phyloP scores from a whole-genome alignment of 2,797 vertebrate genomes.

The Iguana delicatissima region DNA sequence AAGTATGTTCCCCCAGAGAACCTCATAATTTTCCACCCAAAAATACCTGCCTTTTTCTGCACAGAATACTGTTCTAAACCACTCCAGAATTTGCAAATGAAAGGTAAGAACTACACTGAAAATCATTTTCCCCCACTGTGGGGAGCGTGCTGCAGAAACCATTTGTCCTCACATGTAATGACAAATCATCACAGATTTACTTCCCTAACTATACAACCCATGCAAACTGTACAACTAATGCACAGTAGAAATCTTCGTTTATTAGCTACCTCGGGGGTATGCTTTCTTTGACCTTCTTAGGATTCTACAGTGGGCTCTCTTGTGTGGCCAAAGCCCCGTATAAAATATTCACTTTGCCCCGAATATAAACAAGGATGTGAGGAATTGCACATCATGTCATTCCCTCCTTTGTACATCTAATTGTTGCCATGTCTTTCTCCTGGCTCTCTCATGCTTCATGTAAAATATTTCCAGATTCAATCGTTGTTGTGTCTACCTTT shows the following conservation, averaged over 20 bases:
- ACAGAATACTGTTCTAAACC: no score
- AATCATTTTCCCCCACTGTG: no score
- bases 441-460: constrained; percentile 58
- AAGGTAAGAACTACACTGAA: no score
- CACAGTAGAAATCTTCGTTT: fast-evolving
- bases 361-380: constrained; percentile 61
- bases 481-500: constrained; percentile 63
- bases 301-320: constrained; percentile 34
- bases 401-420: constrained; percentile 63
- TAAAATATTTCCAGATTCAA: constrained; percentile 47
- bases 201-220: neutral
- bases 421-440: constrained; percentile 68
- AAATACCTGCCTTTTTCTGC: no score
- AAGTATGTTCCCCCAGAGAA: no score
- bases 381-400: constrained; percentile 57
- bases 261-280: constrained; percentile 17
- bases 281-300: constrained; percentile 37
- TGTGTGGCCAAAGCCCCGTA: constrained; percentile 58
- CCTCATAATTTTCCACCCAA: no score
- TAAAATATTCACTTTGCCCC: constrained; percentile 69
- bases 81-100: no score
- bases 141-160: no score
- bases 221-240: neutral
- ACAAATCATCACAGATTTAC: neutral
- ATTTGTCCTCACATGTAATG: neutral